Evolutionary conservation across 2,797 vertebrate genomes (phyloP).

Genomic region (Hypotaenidia philippensis): DNA sequence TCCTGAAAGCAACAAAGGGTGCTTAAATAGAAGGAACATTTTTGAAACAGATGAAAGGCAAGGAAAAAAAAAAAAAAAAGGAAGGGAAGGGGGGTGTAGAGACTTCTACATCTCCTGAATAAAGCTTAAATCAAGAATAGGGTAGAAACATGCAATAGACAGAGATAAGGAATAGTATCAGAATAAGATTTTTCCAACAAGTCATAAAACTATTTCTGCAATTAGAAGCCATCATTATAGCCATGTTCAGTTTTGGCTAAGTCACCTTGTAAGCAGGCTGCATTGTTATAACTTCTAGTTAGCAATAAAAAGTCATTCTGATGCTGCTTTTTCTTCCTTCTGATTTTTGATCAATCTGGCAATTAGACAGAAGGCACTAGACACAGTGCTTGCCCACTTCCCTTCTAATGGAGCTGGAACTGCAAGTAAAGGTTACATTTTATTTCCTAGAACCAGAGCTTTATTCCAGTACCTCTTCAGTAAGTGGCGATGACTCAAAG

Average conservation of each 20-base stretch:
- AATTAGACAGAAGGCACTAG: not conserved
- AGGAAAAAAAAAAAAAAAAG: no score
- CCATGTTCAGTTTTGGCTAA: not conserved
- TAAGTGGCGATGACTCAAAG: not conserved
- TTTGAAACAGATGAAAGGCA: not conserved
- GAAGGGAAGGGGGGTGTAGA: no score
- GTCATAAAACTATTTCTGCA: not conserved
- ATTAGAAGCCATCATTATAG: not conserved
- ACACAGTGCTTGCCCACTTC: not conserved
- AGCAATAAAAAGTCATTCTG: not conserved
- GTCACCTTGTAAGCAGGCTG: not conserved
- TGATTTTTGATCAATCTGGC: not conserved
- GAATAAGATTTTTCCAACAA: not conserved
- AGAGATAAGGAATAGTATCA: not conserved
- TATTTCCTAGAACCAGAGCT: not conserved
- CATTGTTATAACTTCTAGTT: not conserved
- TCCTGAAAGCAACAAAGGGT: not conserved
- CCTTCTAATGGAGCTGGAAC: not conserved
- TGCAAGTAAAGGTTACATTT: not conserved
- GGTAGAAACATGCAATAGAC: not conserved
- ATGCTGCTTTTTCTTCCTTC: not conserved
- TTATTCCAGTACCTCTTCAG: not conserved
- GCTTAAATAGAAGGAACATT: not conserved
- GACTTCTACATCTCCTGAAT: not conserved
- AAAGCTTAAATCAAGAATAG: not conserved